Evolutionary conservation across 2,113 vertebrate species (phyloP).

Genomic region (Cromileptes altivelis): DNA sequence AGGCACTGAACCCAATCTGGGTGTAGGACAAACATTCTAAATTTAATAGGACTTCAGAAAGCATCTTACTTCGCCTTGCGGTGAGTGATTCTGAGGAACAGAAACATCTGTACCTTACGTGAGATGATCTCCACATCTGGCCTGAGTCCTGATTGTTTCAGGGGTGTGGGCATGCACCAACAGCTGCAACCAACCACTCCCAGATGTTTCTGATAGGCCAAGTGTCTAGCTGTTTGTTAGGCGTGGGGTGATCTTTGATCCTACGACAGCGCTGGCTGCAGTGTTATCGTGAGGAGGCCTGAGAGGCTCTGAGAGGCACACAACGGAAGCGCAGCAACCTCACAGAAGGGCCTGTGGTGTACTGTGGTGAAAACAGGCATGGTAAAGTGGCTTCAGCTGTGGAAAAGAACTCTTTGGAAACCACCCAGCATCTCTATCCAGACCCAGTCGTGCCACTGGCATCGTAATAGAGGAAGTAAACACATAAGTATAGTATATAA

Average conservation of each 20-base stretch:
- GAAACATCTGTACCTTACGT: constrained; percentile 84
- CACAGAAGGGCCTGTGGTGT: constrained; percentile 71
- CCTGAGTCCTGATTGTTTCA: constrained; percentile 68
- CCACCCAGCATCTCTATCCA: constrained; percentile 66
- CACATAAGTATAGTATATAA: constrained; percentile 59
- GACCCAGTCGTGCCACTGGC: constrained; percentile 61
- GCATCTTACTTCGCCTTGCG: constrained; percentile 62
- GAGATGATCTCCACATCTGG: constrained; percentile 83
- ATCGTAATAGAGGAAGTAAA: constrained; percentile 62
- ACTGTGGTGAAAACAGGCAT: constrained; percentile 71
- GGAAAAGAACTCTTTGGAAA: constrained; percentile 70
- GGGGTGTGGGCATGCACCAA: constrained; percentile 77
- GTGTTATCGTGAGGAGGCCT: constrained; percentile 74
- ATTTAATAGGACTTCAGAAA: constrained; percentile 77
- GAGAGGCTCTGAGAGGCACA: constrained; percentile 58
- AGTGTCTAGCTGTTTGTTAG: constrained; percentile 81
- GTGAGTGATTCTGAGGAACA: constrained; percentile 44
- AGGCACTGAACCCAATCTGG: constrained; percentile 66
- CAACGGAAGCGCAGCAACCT: constrained; percentile 75
- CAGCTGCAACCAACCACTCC: constrained; percentile 81
- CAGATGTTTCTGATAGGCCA: constrained; percentile 83
- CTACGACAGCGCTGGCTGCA: constrained; percentile 59
- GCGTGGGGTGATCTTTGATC: constrained; percentile 82
- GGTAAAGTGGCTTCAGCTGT: constrained; percentile 78
- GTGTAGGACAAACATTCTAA: constrained; percentile 76